phyloP scores from a whole-genome alignment of 2,888 invertebrate species.

The Galeruca laticollis region DNA sequence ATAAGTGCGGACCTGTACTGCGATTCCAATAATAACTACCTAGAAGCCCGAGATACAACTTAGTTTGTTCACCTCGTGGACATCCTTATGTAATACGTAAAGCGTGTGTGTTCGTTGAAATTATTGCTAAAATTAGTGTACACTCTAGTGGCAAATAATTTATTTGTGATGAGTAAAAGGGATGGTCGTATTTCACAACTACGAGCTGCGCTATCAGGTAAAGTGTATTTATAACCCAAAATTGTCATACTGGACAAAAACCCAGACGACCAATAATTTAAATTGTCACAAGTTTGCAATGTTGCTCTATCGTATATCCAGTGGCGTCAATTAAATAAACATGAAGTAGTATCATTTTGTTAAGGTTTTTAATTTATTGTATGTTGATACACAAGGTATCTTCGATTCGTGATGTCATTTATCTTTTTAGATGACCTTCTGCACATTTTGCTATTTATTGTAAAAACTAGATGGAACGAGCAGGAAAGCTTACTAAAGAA shows the following conservation, averaged over 20 bases:
- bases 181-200: conserved; percentile 19
- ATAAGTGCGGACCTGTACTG: not conserved
- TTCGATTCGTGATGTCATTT: not conserved
- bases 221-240: not conserved
- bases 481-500: not conserved
- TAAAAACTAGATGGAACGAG: not conserved
- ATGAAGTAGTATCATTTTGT: not conserved
- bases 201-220: conserved; percentile 25
- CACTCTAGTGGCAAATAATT: not conserved
- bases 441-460: not conserved
- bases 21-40: not conserved
- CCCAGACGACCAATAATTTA: too few relatives aligned
- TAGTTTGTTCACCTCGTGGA: not conserved
- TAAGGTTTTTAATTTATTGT: not conserved
- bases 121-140: not conserved
- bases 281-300: not conserved
- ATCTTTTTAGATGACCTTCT: not conserved
- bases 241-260: not conserved
- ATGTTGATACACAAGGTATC: not conserved
- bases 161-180: conserved; percentile 21
- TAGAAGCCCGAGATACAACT: not conserved
- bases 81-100: not conserved
- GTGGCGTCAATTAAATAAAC: not conserved
- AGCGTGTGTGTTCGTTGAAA: not conserved
- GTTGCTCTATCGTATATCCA: not conserved